Base-by-base conservation (phyloP, 2,888 invertebrate species). In the Sepiola atlantica region DNA sequence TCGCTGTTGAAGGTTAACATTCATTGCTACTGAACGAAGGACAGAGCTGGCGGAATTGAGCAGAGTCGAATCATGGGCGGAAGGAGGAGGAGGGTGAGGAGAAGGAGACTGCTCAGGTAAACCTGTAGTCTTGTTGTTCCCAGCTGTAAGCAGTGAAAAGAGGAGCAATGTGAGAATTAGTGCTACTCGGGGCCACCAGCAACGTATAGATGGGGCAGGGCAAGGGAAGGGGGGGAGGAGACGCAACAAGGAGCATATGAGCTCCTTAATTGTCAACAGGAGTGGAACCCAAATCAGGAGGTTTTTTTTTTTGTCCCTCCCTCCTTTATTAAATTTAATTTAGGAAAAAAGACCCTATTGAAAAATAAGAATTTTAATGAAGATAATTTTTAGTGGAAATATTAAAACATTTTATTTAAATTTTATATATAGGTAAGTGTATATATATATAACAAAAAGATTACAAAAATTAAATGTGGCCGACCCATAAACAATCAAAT, bases 31-130 rank as follows among this genome's bases (percentile, higher is more conserved):
- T 94, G 94, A 94, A 94, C 94, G 94, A 77, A 95, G 95, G 55
- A 95, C 95, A 94, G 95, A 94, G 93, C 95, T 95, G 93, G 95
- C 95, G 91, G 95, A 95, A 95, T 95, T 95, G 55, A 95, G 95
- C 95, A 93, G 55, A 92, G 92, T 92, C 21, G 93, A 93, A 35
- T 93, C 93, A 93, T 93, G 93, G 93, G 93, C 61, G 93, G 93
- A 93, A 61, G 93, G 93, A 92, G 92, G 92, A 77, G 77, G 77
- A 77, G 77, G 77, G 35, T 57, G 93, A 54, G 92, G 92, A 77
- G 77, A n/a, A 77, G 77, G 77, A 93, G 93, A 93, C 61, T 93
- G 93, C 93, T 93, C 93, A 61, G 93, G 55, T 61, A 93, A 61
- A 93, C 93, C 61, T 93, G 93, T 93, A 55, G 93, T 93, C 93